Percentiles rank a stretch among this genome's conserved stretches.
These are phyloP conservation scores for Ophioninae sp. DNA, from an alignment of 2,888 invertebrate genomes.

Conservation along the genomic window DNA sequence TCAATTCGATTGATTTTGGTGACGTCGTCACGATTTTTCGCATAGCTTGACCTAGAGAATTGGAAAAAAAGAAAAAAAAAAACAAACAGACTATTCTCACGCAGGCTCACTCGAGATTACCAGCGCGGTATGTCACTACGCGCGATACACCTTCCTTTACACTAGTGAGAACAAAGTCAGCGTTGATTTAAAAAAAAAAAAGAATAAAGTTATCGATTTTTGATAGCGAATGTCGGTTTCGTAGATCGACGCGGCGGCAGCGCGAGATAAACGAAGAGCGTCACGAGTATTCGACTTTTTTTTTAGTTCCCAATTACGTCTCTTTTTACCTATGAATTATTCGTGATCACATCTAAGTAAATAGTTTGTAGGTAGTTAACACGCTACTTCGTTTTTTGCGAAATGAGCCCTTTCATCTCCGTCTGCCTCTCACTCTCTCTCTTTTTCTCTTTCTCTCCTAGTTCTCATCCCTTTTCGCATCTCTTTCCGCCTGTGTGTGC, in stretches of 20 bases:
- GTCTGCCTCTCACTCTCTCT: not conserved
- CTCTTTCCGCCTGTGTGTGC: not conserved
- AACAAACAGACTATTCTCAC: slow-evolving; percentile 18
- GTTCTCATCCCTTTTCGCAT: not conserved
- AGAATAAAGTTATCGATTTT: slow-evolving; percentile 2
- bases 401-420: slow-evolving; percentile 29
- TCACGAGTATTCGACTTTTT: slow-evolving; percentile 58
- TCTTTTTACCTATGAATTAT: slow-evolving; percentile 45
- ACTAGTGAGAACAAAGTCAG: slow-evolving; percentile 21
- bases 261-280: slow-evolving; percentile 40
- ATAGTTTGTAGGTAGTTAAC: slow-evolving; percentile 60
- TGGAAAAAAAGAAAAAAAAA: slow-evolving; percentile 18
- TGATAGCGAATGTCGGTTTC: slow-evolving; percentile 7
- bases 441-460: not conserved
- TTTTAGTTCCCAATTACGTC: not conserved
- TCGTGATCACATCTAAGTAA: slow-evolving; percentile 64
- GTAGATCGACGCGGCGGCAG: slow-evolving; percentile 25
- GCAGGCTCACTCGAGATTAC: not conserved
- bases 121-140: not conserved
- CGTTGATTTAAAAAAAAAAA: slow-evolving; percentile 12
- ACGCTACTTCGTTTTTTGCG: slow-evolving; percentile 54
- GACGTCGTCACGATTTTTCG: not conserved
- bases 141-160: not conserved
- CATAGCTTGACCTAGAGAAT: not conserved
- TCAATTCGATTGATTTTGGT: not conserved